Evolutionary conservation across 2,888 invertebrate species (phyloP), one percentile per base, ranked within the genome.

Genomic region (Hirtodrosophila histrioides): DNA sequence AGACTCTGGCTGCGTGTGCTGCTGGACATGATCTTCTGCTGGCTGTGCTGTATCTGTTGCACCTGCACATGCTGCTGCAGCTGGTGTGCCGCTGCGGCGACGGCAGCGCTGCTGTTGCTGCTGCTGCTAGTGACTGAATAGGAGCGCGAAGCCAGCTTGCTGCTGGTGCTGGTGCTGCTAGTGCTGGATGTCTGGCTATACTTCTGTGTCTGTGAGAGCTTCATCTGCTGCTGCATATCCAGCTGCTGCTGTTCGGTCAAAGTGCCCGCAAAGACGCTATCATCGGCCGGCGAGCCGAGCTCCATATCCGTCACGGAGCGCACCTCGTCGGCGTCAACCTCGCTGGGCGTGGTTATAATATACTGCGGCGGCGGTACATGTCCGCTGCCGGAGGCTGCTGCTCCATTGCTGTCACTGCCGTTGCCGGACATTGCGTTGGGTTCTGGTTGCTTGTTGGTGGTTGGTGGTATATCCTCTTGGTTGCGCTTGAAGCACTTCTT

Each of bases 261-360:
- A 10, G 53, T 48, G 9, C 56, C 46, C 33, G 39, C 65, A 60
- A 74, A 69, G 31, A 80, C 70, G 9, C 69, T 68, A 61, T 84
- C 69, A 23, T 78, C 81, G 29, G 69, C 64, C 2, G 80, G 78
- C 0, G 78, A 68, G 27, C 78, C 73, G 10, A 74, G 58, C 50
- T 87, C 87, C 39, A 84, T 11, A 4, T 86, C 88, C 1, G 78
- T 84, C 41, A 88, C 64, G 4, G 87, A 84, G 24, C 89, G 89
- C 36, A 88, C 78, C 63, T 89, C 90, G 0, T 91, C 92, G n/a
- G 89, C 80, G 57, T 90, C 90, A 36, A 82, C 88, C 57, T 92
- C 92, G 65, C 92, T 91, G 31, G 92, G 92, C 9, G 91, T 90
- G 24, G 92, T 92, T 60, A 92, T 89, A 43, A 92, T 91, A 60